Conservation (phyloP, 64 coral and sea anemone genomes). For the Stylophora pistillata region DNA sequence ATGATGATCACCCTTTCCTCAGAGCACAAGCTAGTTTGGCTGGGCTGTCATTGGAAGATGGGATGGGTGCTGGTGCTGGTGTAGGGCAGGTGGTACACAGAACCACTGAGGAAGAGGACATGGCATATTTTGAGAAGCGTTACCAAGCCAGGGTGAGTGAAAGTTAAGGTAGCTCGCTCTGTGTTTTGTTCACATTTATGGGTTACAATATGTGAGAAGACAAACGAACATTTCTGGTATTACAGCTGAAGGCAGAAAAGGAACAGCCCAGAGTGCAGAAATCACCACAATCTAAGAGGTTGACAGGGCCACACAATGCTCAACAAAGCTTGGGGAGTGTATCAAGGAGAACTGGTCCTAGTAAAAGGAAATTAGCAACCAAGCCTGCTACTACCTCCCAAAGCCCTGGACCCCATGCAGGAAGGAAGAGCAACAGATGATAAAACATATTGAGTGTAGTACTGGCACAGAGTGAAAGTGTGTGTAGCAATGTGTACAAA, state of each 20-base stretch:
- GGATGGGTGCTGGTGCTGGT: neutral
- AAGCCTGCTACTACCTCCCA: neutral
- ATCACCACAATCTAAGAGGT: constrained; percentile 15
- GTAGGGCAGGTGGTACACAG: constrained; percentile 22
- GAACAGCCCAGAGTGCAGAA: constrained; percentile 16
- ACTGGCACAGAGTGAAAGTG: neutral
- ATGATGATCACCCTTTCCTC: constrained; percentile 93
- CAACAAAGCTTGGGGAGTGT: neutral
- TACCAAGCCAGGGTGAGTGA: constrained; percentile 90
- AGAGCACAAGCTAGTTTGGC: constrained; percentile 74
- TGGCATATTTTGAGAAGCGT: constrained; percentile 93
- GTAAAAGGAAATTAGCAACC: neutral
- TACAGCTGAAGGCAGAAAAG: constrained; percentile 37
- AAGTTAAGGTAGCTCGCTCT: neutral
- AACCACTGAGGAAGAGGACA: constrained; percentile 86
- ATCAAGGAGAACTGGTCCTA: neutral
- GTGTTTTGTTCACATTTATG: no score
- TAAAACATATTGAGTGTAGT: neutral
- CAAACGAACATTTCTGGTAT: neutral
- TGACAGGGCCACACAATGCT: neutral
- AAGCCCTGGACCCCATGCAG: neutral
- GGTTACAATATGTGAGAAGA: no score
- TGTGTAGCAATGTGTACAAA: neutral
- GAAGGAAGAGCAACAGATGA: neutral
- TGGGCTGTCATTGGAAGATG: constrained; percentile 73